A percentile compares a stretch with the other conserved stretches of the same genome.
These are phyloP conservation scores for Acrobeloides nanus DNA, from an alignment of 2,888 invertebrate species.

Conservation along the genomic window DNA sequence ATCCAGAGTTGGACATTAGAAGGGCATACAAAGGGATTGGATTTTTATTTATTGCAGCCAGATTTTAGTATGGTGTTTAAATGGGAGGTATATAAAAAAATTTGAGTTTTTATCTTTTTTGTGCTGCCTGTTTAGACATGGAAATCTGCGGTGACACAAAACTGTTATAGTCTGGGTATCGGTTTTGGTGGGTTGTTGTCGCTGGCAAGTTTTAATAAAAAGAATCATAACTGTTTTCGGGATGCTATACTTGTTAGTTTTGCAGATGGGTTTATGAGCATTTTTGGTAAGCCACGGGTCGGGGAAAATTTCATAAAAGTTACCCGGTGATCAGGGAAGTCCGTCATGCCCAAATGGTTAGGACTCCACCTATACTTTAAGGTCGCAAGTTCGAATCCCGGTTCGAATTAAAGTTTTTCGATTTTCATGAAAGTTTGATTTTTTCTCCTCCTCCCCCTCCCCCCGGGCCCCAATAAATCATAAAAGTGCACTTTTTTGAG, in stretches of 20 bases:
- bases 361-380: too few species aligned
- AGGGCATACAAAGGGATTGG: slow-evolving; percentile 30
- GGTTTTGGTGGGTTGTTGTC: slow-evolving; percentile 40
- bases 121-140: slow-evolving; percentile 23
- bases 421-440: too few species aligned
- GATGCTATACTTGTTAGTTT: slow-evolving; percentile 32
- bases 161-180: slow-evolving; percentile 36
- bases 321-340: too few species aligned
- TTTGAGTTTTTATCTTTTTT: background rate
- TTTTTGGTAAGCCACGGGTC: slow-evolving; percentile 16
- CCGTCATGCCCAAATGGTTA: too few species aligned
- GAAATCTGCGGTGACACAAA: slow-evolving; percentile 35
- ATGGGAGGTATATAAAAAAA: slow-evolving; percentile 6
- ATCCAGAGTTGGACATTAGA: slow-evolving; percentile 31
- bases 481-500: too few species aligned
- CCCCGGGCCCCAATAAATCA: too few species aligned
- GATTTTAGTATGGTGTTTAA: slow-evolving; percentile 24
- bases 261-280: slow-evolving; percentile 33
- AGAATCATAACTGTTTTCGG: slow-evolving; percentile 31
- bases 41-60: slow-evolving; percentile 32
- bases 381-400: too few species aligned
- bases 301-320: too few species aligned
- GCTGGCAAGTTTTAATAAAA: slow-evolving; percentile 33
- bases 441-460: too few species aligned
- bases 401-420: too few species aligned